These are phyloP conservation scores for Adelosebastes latens DNA, from an alignment of 2,797 vertebrate genomes.

Conservation along the genomic window DNA sequence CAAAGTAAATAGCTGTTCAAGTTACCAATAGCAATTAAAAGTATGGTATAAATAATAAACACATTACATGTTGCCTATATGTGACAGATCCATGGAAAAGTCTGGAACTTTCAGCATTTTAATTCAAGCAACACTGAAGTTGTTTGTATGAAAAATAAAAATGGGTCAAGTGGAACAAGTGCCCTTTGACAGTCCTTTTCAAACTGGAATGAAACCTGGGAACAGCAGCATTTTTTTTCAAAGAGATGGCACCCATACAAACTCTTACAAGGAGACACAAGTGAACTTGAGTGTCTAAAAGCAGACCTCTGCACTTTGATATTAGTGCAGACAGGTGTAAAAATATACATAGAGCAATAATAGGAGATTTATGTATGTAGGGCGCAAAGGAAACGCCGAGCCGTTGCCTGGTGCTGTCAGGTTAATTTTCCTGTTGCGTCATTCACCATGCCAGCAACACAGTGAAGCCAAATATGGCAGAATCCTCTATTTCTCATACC, in stretches of 20 bases:
- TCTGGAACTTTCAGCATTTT: constrained; percentile 49
- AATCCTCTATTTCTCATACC: constrained; percentile 58
- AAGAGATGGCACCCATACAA: constrained; percentile 53
- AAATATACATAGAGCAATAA: constrained; percentile 79
- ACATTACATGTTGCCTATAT: neutral
- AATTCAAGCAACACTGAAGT: constrained; percentile 41
- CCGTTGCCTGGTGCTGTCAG: constrained; percentile 80
- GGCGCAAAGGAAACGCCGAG: constrained; percentile 75
- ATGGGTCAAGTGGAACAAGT: constrained; percentile 74
- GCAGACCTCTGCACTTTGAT: constrained; percentile 67
- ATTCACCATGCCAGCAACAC: constrained; percentile 71
- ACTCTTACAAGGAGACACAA: constrained; percentile 70
- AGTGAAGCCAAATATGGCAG: constrained; percentile 73
- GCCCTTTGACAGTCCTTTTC: constrained; percentile 66
- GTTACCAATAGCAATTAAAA: constrained; percentile 37
- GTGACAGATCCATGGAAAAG: constrained; percentile 17
- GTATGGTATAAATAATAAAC: neutral
- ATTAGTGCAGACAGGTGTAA: constrained; percentile 80
- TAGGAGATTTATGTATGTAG: constrained; percentile 83
- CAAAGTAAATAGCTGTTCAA: neutral
- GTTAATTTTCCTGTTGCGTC: constrained; percentile 80
- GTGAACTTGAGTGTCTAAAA: constrained; percentile 68
- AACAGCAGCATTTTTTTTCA: constrained; percentile 21
- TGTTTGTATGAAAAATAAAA: constrained; percentile 71
- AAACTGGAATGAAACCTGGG: constrained; percentile 53